phyloP scores from a whole-genome alignment of 2,113 vertebrate species.

The Phalacrocorax brasilianus region DNA sequence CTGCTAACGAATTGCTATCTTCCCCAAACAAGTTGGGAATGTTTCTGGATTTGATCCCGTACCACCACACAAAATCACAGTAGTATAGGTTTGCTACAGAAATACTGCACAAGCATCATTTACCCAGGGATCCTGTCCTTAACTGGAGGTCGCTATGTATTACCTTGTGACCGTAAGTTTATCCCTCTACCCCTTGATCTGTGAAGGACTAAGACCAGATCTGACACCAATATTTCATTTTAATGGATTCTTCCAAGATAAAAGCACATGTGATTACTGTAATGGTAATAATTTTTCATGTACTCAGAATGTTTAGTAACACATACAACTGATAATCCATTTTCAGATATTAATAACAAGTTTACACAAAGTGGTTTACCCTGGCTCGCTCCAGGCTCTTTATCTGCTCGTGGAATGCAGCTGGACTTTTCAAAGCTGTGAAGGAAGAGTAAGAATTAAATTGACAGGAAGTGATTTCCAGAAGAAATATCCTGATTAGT shows the following conservation, averaged over 20 bases:
- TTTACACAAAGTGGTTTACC: slow-evolving; percentile 75
- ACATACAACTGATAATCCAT: neutral
- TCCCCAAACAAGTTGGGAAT: neutral
- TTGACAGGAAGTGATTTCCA: neutral
- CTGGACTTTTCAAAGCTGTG: slow-evolving; percentile 93
- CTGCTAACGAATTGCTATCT: neutral
- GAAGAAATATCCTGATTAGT: neutral
- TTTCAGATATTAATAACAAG: neutral
- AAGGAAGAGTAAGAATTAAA: slow-evolving; percentile 57
- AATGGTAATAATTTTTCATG: neutral
- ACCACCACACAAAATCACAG: neutral
- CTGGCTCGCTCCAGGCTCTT: slow-evolving; percentile 94
- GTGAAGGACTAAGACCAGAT: neutral
- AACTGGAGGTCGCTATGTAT: too few relatives aligned
- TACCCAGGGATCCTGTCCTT: neutral
- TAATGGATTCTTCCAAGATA: neutral
- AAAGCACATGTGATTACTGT: neutral
- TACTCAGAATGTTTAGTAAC: neutral
- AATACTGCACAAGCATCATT: neutral
- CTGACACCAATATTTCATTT: neutral
- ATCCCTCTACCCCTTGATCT: neutral
- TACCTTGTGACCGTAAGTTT: neutral
- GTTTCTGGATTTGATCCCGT: neutral
- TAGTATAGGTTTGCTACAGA: neutral
- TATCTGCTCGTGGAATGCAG: slow-evolving; percentile 94